Percentiles rank a stretch among this genome's conserved stretches.
phyloP scores from a whole-genome alignment of 1,140 invertebrate species.

The Trachymyrmex septentrionalis region DNA sequence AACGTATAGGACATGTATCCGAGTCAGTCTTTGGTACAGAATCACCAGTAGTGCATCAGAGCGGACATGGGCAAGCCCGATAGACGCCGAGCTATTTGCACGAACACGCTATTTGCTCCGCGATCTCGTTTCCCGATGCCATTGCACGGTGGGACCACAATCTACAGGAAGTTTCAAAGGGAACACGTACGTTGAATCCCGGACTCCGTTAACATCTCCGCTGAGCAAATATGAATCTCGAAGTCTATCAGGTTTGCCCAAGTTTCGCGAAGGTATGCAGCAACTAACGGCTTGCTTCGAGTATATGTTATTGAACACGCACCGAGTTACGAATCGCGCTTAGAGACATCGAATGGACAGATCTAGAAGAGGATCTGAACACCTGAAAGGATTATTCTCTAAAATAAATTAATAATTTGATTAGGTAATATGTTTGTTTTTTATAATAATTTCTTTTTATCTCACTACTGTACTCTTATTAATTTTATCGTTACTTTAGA shows the following conservation, averaged over 20 bases:
- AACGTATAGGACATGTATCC: constrained; percentile 9
- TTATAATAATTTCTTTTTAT: neutral
- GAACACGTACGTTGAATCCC: neutral
- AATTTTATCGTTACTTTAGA: neutral
- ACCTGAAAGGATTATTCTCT: neutral
- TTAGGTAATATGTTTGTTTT: neutral
- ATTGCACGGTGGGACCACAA: constrained; percentile 14
- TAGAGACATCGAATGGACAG: neutral
- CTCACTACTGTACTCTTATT: neutral
- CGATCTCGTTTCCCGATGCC: constrained; percentile 34
- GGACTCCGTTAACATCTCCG: constrained; percentile 19
- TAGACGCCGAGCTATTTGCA: constrained; percentile 30
- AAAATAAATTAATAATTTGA: neutral
- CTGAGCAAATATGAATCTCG: constrained; percentile 20
- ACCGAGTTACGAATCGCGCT: neutral
- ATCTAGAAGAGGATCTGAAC: neutral
- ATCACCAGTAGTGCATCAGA: constrained; percentile 18
- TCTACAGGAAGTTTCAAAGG: constrained; percentile 54
- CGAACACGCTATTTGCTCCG: constrained; percentile 43
- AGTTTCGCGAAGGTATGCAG: neutral
- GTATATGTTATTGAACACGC: neutral
- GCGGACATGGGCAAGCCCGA: constrained; percentile 32
- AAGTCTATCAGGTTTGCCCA: constrained; percentile 13
- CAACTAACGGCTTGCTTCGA: neutral
- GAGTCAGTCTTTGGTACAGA: constrained; percentile 16